A percentile compares a stretch with the other conserved stretches of the same genome.
These are phyloP conservation scores for Pedionomus torquatus DNA, from an alignment of 2,113 vertebrate genomes.

Conservation along the genomic window DNA sequence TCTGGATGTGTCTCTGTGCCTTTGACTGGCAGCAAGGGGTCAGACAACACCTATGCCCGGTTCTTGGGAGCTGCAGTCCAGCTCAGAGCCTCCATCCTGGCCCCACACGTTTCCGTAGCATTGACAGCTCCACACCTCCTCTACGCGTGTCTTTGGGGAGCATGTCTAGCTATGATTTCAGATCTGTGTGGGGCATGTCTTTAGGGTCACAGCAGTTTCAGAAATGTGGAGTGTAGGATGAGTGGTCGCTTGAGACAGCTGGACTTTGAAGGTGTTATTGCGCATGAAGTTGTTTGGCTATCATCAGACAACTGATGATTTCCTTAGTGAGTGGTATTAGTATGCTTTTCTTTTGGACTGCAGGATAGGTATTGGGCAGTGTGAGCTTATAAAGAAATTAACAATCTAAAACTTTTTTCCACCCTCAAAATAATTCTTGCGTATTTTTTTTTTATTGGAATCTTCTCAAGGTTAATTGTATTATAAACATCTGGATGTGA, in stretches of 20 bases:
- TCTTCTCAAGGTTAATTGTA: neutral
- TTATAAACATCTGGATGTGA: neutral
- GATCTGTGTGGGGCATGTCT: neutral
- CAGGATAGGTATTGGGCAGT: neutral
- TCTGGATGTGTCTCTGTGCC: neutral
- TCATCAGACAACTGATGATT: neutral
- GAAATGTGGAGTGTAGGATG: neutral
- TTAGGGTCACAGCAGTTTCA: neutral
- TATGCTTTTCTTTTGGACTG: neutral
- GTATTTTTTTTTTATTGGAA: neutral
- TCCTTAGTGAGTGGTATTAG: neutral
- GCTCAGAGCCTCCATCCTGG: neutral
- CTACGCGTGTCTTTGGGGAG: accelerated
- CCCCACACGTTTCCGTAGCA: accelerated
- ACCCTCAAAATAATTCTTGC: neutral
- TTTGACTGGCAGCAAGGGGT: accelerated
- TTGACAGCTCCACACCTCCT: neutral
- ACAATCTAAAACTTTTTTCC: neutral
- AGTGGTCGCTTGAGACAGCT: neutral
- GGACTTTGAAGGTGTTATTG: neutral
- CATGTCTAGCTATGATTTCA: accelerated
- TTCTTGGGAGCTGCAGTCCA: accelerated
- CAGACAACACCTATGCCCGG: accelerated
- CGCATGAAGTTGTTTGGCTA: neutral
- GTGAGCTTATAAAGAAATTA: neutral